phyloP scores from a whole-genome alignment of 2,797 vertebrate genomes.

The Cossypha caffra region DNA sequence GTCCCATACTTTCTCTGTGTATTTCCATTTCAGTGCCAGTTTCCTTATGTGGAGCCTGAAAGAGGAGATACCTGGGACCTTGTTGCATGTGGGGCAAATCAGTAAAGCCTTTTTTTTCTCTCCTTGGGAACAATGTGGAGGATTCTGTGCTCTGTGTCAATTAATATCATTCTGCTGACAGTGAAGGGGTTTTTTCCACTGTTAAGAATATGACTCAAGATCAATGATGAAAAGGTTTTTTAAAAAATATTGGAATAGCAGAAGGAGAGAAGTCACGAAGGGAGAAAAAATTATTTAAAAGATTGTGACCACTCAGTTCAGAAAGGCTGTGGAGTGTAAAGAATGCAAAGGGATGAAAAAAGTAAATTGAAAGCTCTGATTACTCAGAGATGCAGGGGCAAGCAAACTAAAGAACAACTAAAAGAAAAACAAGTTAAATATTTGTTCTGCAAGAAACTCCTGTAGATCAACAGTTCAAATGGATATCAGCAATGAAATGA shows the following conservation, averaged over 20 bases:
- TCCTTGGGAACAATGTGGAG: background rate
- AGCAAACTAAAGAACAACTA: background rate
- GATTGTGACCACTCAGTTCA: background rate
- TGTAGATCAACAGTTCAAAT: background rate
- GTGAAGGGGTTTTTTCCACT: background rate
- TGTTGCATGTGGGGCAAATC: background rate
- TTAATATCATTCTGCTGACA: background rate
- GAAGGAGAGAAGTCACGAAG: background rate
- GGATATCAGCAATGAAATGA: background rate
- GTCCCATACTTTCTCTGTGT: background rate
- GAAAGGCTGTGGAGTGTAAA: background rate
- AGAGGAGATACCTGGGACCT: accelerated
- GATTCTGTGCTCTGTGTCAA: background rate
- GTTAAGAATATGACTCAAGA: background rate
- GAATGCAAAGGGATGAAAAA: background rate
- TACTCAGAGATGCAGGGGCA: background rate
- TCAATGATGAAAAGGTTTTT: background rate
- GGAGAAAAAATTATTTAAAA: background rate
- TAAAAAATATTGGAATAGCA: background rate
- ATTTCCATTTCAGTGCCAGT: background rate
- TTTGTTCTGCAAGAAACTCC: background rate
- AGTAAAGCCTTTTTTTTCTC: background rate
- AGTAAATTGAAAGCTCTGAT: background rate
- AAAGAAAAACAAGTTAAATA: background rate
- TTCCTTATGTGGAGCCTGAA: background rate